These are phyloP conservation scores for Rhabdophis nuchalis DNA, from an alignment of 2,797 vertebrate genomes.

Conservation along the genomic window DNA sequence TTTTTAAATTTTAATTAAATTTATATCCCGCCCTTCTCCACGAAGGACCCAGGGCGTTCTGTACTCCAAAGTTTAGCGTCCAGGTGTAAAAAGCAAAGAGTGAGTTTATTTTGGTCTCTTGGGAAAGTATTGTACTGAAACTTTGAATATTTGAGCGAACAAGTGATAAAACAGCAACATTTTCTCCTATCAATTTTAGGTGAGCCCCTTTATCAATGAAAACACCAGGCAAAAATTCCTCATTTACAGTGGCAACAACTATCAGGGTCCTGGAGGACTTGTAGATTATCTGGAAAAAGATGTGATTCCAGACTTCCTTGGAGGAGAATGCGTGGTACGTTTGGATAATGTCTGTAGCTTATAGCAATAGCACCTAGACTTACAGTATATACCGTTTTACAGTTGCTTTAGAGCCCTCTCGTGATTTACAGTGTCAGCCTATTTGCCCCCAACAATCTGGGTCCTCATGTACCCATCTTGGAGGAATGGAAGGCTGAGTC, in stretches of 20 bases:
- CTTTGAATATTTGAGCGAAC: not conserved
- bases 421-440: no score
- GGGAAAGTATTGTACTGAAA: not conserved
- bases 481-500: no score
- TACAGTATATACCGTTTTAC: no score
- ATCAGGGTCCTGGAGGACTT: constrained; percentile 76
- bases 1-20: no score
- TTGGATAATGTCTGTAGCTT: not conserved
- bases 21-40: no score
- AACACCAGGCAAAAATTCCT: constrained; percentile 81
- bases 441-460: no score
- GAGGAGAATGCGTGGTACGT: constrained; percentile 78
- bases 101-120: not conserved
- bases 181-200: constrained; percentile 52
- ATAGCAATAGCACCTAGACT: not conserved
- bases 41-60: no score
- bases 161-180: not conserved
- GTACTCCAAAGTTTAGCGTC: not conserved
- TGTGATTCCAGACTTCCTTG: constrained; percentile 78
- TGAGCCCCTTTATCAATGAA: constrained; percentile 82
- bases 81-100: not conserved
- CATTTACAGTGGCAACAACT: constrained; percentile 79
- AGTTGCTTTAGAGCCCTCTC: no score
- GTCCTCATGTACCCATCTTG: no score
- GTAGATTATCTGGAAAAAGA: constrained; percentile 77